Percentiles rank a stretch among this genome's conserved stretches.
Evolutionary conservation across 2,888 invertebrate species (phyloP).

Genomic region (Ophraella communa): DNA sequence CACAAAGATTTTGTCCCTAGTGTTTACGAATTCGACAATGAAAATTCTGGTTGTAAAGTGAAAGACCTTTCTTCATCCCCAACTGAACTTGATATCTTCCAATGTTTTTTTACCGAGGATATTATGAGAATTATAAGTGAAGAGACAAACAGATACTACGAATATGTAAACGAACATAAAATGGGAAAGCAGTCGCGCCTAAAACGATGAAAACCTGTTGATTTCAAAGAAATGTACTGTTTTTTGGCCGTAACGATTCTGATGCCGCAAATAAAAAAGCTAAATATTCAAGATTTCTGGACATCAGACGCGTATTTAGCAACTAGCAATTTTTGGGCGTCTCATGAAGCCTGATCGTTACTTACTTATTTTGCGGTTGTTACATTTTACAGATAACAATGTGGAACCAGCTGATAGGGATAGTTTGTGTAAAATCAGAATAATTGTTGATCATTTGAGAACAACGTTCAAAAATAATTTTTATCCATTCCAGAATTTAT

Average conservation of each 20-base stretch:
- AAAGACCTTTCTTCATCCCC: neutral
- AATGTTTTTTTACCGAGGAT: neutral
- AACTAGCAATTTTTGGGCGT: neutral
- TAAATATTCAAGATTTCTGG: neutral
- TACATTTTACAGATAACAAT: neutral
- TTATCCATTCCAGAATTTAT: neutral
- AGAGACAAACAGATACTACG: neutral
- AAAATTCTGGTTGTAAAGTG: neutral
- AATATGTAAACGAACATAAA: neutral
- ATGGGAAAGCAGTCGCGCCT: neutral
- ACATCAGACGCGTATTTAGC: neutral
- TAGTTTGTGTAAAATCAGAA: neutral
- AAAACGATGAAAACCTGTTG: neutral
- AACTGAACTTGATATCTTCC: neutral
- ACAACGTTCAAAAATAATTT: neutral
- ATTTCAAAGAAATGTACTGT: neutral
- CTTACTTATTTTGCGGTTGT: neutral
- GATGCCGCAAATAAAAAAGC: neutral
- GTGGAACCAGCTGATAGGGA: neutral
- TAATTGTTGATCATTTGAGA: conserved; percentile 1
- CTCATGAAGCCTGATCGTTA: neutral
- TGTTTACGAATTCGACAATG: neutral
- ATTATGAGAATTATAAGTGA: neutral
- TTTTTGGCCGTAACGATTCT: neutral
- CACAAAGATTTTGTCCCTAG: neutral